Base-by-base conservation (phyloP, 2,797 vertebrate genomes). In the Dryobates pubescens region DNA sequence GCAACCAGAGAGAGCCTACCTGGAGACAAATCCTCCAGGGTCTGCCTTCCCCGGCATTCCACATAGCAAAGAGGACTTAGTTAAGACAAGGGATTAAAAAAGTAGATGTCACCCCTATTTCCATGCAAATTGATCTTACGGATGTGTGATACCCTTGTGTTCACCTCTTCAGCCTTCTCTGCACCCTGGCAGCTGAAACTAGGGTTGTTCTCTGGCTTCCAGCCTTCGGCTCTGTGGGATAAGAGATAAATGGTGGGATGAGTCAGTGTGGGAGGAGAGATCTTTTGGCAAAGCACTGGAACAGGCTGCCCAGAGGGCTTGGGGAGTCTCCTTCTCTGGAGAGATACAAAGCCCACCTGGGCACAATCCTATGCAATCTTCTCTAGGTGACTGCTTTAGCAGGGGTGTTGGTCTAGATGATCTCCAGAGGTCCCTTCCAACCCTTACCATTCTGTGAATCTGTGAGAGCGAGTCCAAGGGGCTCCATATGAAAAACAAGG, bases 11-110 rank as follows among this genome's bases (percentile, higher is more conserved):
- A 63, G 58, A 77, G 41, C 64, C n/a, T 34, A 8, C 54, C 58
- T 8, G 54, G 19, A 49, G 20, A 57, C 38, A 45, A 73, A 30
- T 17, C 41, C 17, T 56, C 43, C 3, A 30, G 30, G 27, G 20
- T 5, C 63, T 47, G 34, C 32, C 43, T 53, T 47, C 53, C 22
- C 17, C 19, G 17, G 63, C 15, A 26, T 70, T 4, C 5, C 57
- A 1, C 0, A 0, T 1, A 4, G 3, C n/a, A 45, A 27, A 27
- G 16, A 4, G 32, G 29, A 30, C 12, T 70, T 58, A 17, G 58
- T 4, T 29, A 45, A 41, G 43, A 26, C 17, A 7, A 59, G 30
- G 19, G 7, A 24, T 14, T 26, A 64, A 45, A 32, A 29, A 7
- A 14, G 23, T 7, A 16, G 47, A 2, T 29, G 17, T 3, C 38